Evolutionary conservation across 2,113 vertebrate species (phyloP).

Genomic region (Pelmatolapia mariae): DNA sequence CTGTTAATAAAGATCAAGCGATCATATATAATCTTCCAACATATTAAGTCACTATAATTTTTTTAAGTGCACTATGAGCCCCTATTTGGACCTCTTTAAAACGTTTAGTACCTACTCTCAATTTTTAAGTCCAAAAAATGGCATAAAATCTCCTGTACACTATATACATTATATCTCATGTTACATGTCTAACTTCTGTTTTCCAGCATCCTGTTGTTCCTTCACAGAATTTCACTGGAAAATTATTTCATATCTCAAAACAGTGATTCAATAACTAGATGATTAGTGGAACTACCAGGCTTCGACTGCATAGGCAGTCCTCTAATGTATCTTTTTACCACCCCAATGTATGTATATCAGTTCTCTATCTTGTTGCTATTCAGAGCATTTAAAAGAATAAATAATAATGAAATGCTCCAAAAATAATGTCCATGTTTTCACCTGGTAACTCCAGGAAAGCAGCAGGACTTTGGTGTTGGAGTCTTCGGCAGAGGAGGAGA

Average conservation of each 20-base stretch:
- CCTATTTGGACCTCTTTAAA: neutral
- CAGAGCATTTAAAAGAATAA: neutral
- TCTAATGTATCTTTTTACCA: neutral
- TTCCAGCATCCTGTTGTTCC: neutral
- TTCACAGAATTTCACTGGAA: neutral
- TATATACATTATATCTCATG: neutral
- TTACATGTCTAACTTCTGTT: neutral
- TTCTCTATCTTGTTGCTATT: neutral
- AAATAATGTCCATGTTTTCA: slow-evolving; percentile 19
- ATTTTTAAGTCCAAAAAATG: neutral
- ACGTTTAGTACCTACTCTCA: neutral
- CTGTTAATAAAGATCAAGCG: neutral
- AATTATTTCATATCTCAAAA: neutral
- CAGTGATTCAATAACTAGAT: neutral
- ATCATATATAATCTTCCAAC: rapidly evolving
- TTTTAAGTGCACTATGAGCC: neutral
- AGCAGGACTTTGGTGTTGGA: slow-evolving; percentile 86
- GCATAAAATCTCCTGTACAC: rapidly evolving
- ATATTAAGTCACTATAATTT: neutral
- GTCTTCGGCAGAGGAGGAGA: slow-evolving; percentile 86
- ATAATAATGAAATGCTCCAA: neutral
- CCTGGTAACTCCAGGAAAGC: slow-evolving; percentile 98
- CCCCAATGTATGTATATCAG: neutral
- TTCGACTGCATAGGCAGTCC: neutral
- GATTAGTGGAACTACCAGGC: neutral